Evolutionary conservation across 1,140 invertebrate genomes (phyloP).

Genomic region (Eriosoma lanigerum): DNA sequence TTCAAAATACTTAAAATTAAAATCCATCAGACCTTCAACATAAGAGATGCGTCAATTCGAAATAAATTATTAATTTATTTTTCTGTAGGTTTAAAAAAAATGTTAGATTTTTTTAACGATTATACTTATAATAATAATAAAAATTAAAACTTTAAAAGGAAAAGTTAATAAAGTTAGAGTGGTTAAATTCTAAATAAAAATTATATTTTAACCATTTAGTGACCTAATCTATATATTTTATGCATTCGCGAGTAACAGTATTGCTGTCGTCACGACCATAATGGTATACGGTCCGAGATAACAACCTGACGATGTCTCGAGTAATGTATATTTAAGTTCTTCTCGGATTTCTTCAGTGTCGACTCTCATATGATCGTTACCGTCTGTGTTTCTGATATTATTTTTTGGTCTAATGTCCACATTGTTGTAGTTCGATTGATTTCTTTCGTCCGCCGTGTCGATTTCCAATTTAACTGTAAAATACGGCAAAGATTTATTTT

Average conservation of each 20-base stretch:
- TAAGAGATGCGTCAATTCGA: too few relatives aligned
- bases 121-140: too few relatives aligned
- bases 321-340: slow-evolving; percentile 54
- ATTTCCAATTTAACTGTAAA: slow-evolving; percentile 38
- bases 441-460: slow-evolving; percentile 10
- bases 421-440: slow-evolving; percentile 8
- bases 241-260: neutral
- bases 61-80: too few relatives aligned
- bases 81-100: too few relatives aligned
- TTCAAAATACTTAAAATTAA: too few relatives aligned
- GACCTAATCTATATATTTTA: too few relatives aligned
- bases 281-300: neutral
- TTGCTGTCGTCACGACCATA: neutral
- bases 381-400: slow-evolving; percentile 37
- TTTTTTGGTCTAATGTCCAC: slow-evolving; percentile 14
- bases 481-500: neutral
- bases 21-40: too few relatives aligned
- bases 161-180: slow-evolving; percentile 45
- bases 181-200: neutral
- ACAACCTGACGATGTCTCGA: neutral
- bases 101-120: too few relatives aligned
- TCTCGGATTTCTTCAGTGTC: slow-evolving; percentile 54
- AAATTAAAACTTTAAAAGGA: neutral
- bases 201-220: too few relatives aligned
- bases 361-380: slow-evolving; percentile 52